Evolutionary conservation across 2,797 vertebrate species (phyloP).

Genomic region (Hoplostethus atlanticus): DNA sequence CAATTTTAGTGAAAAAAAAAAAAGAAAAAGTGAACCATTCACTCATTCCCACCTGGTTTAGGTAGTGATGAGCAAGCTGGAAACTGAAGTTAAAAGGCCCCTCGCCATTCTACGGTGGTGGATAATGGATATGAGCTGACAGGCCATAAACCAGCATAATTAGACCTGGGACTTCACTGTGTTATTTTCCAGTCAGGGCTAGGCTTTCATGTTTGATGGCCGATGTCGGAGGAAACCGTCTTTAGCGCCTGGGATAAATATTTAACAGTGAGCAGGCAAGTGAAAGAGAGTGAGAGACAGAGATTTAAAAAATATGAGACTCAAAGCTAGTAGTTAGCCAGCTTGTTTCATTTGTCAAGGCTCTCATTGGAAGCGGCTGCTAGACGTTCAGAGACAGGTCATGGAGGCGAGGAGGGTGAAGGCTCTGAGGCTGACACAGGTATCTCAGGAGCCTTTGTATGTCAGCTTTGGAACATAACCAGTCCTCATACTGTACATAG

Average conservation of each 20-base stretch:
- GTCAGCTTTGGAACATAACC: conserved; percentile 1
- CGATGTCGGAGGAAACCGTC: conserved; percentile 60
- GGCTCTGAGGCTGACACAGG: conserved; percentile 5
- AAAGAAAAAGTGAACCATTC: conserved; percentile 57
- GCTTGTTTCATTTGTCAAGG: conserved; percentile 43
- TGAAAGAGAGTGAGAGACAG: conserved; percentile 35
- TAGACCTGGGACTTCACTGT: conserved; percentile 62
- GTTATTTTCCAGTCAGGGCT: conserved; percentile 73
- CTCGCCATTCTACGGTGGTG: conserved; percentile 17
- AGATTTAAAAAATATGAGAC: conserved; percentile 22
- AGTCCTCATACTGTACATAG: neutral
- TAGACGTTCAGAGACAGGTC: conserved; percentile 60
- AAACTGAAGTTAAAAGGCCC: conserved; percentile 71
- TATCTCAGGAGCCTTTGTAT: conserved; percentile 9
- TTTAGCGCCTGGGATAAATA: conserved; percentile 42
- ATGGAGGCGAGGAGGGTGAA: conserved; percentile 22
- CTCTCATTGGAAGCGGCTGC: conserved; percentile 34
- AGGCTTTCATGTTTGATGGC: conserved; percentile 74
- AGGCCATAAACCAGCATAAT: conserved; percentile 76
- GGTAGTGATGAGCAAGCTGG: conserved; percentile 66
- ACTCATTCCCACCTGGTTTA: conserved; percentile 77
- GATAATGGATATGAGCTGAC: conserved; percentile 74
- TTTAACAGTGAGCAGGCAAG: conserved; percentile 38
- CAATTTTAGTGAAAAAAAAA: conserved; percentile 18
- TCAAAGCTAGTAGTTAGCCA: conserved; percentile 28